Conservation (phyloP, 92 coral and sea anemone species). For the Epizoanthus scotinus region DNA sequence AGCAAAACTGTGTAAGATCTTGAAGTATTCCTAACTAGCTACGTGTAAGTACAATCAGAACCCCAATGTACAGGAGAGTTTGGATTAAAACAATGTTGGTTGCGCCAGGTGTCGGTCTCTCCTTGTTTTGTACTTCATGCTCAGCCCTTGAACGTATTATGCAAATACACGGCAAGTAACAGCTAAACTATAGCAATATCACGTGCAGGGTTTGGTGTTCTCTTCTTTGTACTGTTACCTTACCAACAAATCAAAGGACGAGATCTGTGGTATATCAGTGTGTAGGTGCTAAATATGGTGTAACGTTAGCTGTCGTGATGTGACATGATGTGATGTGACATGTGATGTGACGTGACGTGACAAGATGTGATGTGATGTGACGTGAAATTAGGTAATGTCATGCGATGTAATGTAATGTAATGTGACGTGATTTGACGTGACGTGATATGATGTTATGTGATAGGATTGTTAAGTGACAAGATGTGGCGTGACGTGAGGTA, state of each 20-base stretch:
- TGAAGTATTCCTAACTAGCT: too few relatives aligned
- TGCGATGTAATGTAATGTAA: neutral
- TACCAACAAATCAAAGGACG: too few relatives aligned
- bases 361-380: neutral
- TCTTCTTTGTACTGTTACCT: too few relatives aligned
- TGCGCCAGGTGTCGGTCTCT: constrained; percentile 4
- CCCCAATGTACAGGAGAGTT: neutral
- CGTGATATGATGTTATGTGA: neutral
- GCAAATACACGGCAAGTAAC: too few relatives aligned
- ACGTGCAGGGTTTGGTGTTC: too few relatives aligned
- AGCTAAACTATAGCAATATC: too few relatives aligned
- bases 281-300: too few relatives aligned
- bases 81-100: constrained; percentile 13
- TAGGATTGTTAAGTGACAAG: neutral
- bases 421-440: too few relatives aligned
- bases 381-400: neutral
- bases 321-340: neutral
- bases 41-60: neutral
- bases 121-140: neutral
- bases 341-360: neutral
- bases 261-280: too few relatives aligned
- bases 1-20: too few relatives aligned
- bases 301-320: too few relatives aligned
- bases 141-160: too few relatives aligned
- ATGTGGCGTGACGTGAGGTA: neutral